Evolutionary conservation across 2,888 invertebrate genomes (phyloP).

Genomic region (Clepsis dumicolana): DNA sequence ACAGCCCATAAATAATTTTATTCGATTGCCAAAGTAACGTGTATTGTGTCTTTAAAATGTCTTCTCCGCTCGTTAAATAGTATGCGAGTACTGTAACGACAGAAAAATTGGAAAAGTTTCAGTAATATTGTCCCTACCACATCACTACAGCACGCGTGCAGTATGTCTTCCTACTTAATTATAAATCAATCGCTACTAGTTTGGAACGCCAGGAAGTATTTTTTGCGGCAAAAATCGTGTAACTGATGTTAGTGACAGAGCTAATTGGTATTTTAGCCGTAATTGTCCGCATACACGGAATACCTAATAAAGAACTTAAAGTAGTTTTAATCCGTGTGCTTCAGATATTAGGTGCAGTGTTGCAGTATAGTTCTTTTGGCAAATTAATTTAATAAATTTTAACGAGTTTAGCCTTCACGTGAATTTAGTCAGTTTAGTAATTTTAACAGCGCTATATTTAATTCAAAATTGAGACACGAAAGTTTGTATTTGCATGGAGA

Average conservation of each 20-base stretch:
- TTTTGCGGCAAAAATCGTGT: conserved; percentile 23
- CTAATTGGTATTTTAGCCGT: conserved; percentile 31
- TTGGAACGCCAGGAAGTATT: conserved; percentile 35
- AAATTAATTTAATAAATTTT: conserved; percentile 5
- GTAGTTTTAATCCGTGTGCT: background rate
- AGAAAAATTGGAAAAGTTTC: no score
- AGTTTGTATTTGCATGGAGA: background rate
- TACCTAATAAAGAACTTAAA: background rate
- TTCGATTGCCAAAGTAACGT: no score
- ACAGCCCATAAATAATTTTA: no score
- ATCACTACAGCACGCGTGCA: conserved; percentile 20
- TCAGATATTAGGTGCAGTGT: background rate
- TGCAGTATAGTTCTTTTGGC: background rate
- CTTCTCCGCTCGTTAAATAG: no score
- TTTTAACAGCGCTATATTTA: background rate
- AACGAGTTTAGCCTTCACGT: background rate
- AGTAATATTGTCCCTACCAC: background rate
- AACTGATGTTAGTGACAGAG: conserved; percentile 29
- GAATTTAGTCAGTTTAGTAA: background rate
- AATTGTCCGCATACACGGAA: conserved; percentile 30
- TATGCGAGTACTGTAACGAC: no score
- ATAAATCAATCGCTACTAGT: conserved; percentile 33
- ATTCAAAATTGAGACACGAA: background rate
- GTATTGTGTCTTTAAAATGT: no score
- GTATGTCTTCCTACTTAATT: conserved; percentile 35